Conservation (phyloP, 1,140 invertebrate species). For the Drosophila equinoxialis region DNA sequence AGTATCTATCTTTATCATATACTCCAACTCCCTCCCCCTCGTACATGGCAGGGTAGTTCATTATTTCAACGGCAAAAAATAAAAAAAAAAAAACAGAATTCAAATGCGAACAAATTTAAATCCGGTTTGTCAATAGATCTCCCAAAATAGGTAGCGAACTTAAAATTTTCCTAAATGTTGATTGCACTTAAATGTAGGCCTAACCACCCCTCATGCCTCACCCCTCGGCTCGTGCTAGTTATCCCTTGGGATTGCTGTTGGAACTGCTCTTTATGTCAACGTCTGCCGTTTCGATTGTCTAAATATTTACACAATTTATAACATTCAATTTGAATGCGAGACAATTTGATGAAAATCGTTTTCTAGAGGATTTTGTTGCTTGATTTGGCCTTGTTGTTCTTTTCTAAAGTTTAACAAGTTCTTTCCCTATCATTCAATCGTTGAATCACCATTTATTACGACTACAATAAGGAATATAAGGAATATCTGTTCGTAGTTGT, state of each 20-base stretch:
- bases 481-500: too few relatives aligned
- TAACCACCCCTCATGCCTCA: slow-evolving; percentile 13
- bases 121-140: slow-evolving; percentile 79
- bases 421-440: too few relatives aligned
- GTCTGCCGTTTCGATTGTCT: slow-evolving; percentile 44
- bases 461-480: too few relatives aligned
- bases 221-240: background rate
- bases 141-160: slow-evolving; percentile 40
- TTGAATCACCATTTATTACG: too few relatives aligned
- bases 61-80: slow-evolving; percentile 27
- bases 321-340: slow-evolving; percentile 69
- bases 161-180: slow-evolving; percentile 66
- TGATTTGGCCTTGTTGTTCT: slow-evolving; percentile 42
- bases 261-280: slow-evolving; percentile 39
- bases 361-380: slow-evolving; percentile 29
- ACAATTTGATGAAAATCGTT: slow-evolving; percentile 56
- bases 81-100: slow-evolving; percentile 57
- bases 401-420: background rate
- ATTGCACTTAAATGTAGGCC: slow-evolving; percentile 61
- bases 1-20: background rate
- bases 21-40: background rate
- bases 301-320: slow-evolving; percentile 82
- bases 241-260: slow-evolving; percentile 40
- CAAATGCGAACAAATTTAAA: slow-evolving; percentile 78
- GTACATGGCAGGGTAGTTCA: slow-evolving; percentile 16